Percentiles rank a stretch among this genome's conserved stretches.
Conservation (phyloP, 2,888 invertebrate species). For the Cepaea hortensis region DNA sequence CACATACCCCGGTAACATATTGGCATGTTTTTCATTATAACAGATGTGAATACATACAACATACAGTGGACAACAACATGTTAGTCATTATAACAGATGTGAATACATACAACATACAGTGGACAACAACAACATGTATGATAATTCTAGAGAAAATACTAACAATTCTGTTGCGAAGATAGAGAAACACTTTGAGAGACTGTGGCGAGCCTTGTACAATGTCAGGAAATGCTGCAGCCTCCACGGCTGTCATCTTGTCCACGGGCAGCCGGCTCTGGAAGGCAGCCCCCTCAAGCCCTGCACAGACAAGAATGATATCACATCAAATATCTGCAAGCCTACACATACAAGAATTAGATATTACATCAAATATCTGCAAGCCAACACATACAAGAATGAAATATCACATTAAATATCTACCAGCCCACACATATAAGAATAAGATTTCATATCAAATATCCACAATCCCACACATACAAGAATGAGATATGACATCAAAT, state of each 20-base stretch:
- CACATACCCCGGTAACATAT: too few species aligned
- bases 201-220: conserved; percentile 88
- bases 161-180: conserved; percentile 90
- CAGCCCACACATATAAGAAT: conserved; percentile 76
- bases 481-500: not conserved
- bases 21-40: too few species aligned
- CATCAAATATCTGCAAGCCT: not conserved
- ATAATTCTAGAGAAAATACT: conserved; percentile 56
- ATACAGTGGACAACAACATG: too few species aligned
- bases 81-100: too few species aligned
- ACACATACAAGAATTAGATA: too few species aligned
- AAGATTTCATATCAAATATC: not conserved
- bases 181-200: conserved; percentile 90
- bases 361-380: not conserved
- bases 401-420: not conserved
- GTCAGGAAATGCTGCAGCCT: conserved; percentile 95
- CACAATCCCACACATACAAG: not conserved
- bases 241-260: conserved; percentile 94
- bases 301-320: conserved; percentile 45
- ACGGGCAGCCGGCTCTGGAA: conserved; percentile 90
- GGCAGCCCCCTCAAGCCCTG: conserved; percentile 86
- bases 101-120: too few species aligned
- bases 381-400: not conserved
- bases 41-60: too few species aligned
- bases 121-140: too few species aligned